Base-by-base conservation (phyloP, 2,797 vertebrate species). In the Sebastes vulpes region DNA sequence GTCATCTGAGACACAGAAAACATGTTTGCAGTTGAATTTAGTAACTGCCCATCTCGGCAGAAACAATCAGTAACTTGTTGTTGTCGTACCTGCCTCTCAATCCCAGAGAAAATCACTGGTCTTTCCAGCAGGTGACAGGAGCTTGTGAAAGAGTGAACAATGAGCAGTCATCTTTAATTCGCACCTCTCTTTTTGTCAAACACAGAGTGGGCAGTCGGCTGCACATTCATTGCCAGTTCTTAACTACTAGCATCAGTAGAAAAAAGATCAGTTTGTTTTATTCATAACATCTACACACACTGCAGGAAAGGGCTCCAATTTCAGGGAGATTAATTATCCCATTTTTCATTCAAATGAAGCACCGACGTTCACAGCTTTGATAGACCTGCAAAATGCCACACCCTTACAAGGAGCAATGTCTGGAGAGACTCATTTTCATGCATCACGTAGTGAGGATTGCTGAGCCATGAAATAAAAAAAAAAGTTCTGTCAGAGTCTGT, bases 241-340 rank as follows among this genome's bases (percentile, higher is more conserved):
- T 52, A 71, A 77, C 66, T 56, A 16, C 26, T 9, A n/a, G 72
- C 65, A 65, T 65, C 72, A 60, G 68, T 0, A 16, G 50, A 28
- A 46, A 70, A 78, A 78, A 83, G 79, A 56, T 84, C 75, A 56
- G 18, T 91, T 86, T 78, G 57, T 77, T 86, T 75, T 54, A 83
- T 81, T 80, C 80, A 58, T 56, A 65, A 38, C 32, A 50, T 50
- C 74, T 20, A 23, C 21, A 25, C 14, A 42, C 3, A 4, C 10
- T 3, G 58, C 58, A 61, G 31, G 28, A 38, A 61, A 52, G 6
- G 2, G 3, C 20, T 66, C 86, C 25, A 2, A 46, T 71, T 69
- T 66, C 46, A 23, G 29, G 42, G 18, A 20, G 29, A 76, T 84
- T 72, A 77, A 52, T 81, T 57, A 28, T 72, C 18, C 20, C 32